These are phyloP conservation scores for Andrena camellia DNA, from an alignment of 2,888 invertebrate species.

Conservation along the genomic window DNA sequence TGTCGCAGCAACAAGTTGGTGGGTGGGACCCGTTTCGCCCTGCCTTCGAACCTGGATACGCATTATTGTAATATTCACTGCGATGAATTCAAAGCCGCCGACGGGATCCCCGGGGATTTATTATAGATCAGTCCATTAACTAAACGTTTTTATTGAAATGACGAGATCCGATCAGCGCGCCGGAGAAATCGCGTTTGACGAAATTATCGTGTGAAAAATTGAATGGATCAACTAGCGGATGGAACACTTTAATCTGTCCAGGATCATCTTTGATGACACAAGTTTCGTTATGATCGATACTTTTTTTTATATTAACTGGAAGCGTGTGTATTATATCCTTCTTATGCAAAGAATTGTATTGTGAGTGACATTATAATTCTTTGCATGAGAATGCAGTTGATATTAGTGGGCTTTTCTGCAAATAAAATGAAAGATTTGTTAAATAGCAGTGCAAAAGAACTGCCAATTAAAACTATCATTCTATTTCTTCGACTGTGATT, in stretches of 20 bases:
- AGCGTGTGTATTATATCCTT: no score
- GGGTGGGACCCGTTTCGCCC: slow-evolving; percentile 61
- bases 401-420: no score
- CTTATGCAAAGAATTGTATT: no score
- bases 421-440: no score
- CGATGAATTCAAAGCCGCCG: slow-evolving; percentile 55
- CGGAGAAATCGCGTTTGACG: neutral
- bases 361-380: no score
- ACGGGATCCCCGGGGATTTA: slow-evolving; percentile 48
- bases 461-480: no score
- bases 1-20: slow-evolving; percentile 77
- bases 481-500: no score
- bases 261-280: no score
- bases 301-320: no score
- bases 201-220: neutral
- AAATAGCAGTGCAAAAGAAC: no score
- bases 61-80: slow-evolving; percentile 70
- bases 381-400: no score
- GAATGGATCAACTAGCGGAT: neutral
- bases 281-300: no score
- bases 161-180: neutral
- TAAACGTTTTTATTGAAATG: slow-evolving; percentile 30
- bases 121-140: slow-evolving; percentile 43
- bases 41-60: slow-evolving; percentile 66
- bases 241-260: neutral